phyloP scores from a whole-genome alignment of 2,113 vertebrate genomes.

The Rynchops niger region DNA sequence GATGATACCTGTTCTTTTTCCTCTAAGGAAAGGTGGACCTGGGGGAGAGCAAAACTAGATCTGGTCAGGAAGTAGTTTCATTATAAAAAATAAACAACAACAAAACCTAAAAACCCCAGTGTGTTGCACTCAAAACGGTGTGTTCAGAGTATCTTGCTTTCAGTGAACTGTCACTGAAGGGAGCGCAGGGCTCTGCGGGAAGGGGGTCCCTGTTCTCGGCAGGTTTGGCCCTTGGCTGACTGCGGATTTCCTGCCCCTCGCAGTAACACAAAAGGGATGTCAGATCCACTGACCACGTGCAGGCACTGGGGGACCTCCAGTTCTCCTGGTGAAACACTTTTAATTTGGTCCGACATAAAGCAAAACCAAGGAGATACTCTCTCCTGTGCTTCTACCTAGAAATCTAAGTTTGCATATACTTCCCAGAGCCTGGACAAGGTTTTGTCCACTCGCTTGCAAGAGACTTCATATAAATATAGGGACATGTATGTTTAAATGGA shows the following conservation, averaged over 20 bases:
- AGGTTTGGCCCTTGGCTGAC: neutral
- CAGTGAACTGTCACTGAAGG: neutral
- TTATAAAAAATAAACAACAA: neutral
- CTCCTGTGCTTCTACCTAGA: neutral
- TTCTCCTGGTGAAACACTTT: neutral
- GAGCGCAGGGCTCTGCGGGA: neutral
- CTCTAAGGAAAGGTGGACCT: neutral
- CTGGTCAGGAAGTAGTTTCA: neutral
- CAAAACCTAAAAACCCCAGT: no score
- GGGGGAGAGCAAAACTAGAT: neutral
- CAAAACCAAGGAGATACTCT: neutral
- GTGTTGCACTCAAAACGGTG: neutral
- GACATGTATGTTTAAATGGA: slow-evolving; percentile 5
- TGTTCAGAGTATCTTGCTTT: neutral
- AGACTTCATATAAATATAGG: neutral
- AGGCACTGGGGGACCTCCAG: neutral
- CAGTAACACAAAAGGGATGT: neutral
- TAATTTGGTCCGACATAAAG: neutral
- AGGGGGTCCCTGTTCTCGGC: neutral
- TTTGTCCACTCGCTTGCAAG: neutral
- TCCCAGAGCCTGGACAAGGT: neutral
- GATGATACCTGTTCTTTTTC: neutral
- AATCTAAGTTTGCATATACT: neutral
- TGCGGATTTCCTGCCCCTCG: neutral
- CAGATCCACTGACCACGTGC: neutral